Evolutionary conservation across 2,797 vertebrate genomes (phyloP), one percentile per base, ranked within the genome.

Genomic region (Semaprochilodus insignis): DNA sequence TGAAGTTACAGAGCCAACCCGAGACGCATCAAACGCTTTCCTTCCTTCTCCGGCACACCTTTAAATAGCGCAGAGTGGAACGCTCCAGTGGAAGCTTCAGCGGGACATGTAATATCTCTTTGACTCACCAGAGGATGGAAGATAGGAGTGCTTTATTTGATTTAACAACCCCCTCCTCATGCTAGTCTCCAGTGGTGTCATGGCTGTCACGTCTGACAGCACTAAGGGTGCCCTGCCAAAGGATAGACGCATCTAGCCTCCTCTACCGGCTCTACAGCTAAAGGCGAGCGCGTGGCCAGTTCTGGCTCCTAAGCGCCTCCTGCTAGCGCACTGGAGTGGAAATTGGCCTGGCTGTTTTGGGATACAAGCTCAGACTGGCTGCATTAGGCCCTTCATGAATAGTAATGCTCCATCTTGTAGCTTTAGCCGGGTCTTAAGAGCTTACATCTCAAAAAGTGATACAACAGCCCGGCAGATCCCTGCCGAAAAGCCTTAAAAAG

Each of bases 351-450:
- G 78, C 27, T 73, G 74, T 73, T 87, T 77, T 82, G 55, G 55
- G 72, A 85, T 62, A 62, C 34, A 1, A 6, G 55, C 78, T 81
- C 54, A 55, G 48, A 16, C 70, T 66, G 21, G 63, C 67, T 70
- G 67, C 73, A 72, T 83, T 55, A 73, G 66, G 73, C 23, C 60
- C 80, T 74, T 85, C 84, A 87, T 88, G 84, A 88, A 90, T 89
- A 89, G 81, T 87, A 77, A 88, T 86, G 73, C 65, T 65, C 55
- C 15, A 80, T 85, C 80, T 75, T 81, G 63, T 77, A 75, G 83
- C 81, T 84, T 87, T 74, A 85, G 77, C 74, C 4, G 8, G 74
- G 74, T 71, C 86, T 89, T 88, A 85, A 84, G 70, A 85, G 86
- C 81, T 87, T 87, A 84, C 72, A 48, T 84, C 65, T 86, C 75